These are phyloP conservation scores for Synchiropus splendidus DNA, from an alignment of 2,113 vertebrate species.

Conservation along the genomic window DNA sequence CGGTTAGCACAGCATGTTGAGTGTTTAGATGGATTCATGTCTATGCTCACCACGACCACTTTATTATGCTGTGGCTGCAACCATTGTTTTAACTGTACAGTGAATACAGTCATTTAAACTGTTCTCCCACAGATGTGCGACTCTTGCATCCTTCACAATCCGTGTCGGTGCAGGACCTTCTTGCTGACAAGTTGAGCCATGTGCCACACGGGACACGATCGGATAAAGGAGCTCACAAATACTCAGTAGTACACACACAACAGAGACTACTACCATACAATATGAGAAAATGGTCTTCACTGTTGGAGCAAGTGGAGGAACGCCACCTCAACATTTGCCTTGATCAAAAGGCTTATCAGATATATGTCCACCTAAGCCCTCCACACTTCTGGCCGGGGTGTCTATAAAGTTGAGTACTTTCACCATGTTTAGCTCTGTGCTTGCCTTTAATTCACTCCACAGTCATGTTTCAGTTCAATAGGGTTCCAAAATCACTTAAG, in stretches of 20 bases:
- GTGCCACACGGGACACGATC: too few species aligned
- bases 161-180: too few species aligned
- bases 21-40: too few species aligned
- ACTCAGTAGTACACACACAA: constrained; percentile 66
- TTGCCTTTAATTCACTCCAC: too few species aligned
- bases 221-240: too few species aligned
- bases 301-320: constrained; percentile 74
- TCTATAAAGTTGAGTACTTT: constrained; percentile 48
- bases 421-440: constrained; percentile 45
- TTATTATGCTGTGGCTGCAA: too few species aligned
- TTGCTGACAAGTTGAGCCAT: too few species aligned
- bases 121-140: neutral
- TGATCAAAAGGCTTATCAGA: constrained; percentile 69
- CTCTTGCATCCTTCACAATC: constrained; percentile 4
- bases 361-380: constrained; percentile 94
- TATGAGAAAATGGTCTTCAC: constrained; percentile 77
- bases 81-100: neutral
- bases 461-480: too few species aligned
- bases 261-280: constrained; percentile 72
- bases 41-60: too few species aligned
- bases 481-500: too few species aligned
- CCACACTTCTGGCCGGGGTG: constrained; percentile 79
- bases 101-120: neutral
- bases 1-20: too few species aligned
- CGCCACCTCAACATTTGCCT: constrained; percentile 59